Conservation (phyloP, 2,113 vertebrate genomes). For the Nibea coibor region DNA sequence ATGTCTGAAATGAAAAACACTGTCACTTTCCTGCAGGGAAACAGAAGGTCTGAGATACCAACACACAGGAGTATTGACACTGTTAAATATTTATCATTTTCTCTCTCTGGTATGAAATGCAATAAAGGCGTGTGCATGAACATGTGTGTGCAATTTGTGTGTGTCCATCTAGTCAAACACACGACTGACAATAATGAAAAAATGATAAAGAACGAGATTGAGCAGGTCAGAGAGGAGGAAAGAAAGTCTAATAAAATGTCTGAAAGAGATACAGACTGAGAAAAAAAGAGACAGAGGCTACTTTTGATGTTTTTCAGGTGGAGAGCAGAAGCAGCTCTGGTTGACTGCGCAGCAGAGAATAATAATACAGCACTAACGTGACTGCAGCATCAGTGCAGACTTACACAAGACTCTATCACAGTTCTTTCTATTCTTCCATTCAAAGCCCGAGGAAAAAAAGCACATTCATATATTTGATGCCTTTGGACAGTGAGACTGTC, state of each 20-base stretch:
- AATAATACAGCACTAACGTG: slow-evolving; percentile 11
- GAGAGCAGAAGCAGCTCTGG: slow-evolving; percentile 17
- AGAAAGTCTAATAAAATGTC: neutral
- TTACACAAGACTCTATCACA: slow-evolving; percentile 55
- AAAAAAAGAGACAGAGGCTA: neutral
- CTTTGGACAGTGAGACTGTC: neutral
- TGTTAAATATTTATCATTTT: slow-evolving; percentile 50
- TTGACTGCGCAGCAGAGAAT: slow-evolving; percentile 19
- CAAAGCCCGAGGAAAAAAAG: slow-evolving; percentile 25
- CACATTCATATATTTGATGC: slow-evolving; percentile 30
- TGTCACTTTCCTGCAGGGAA: slow-evolving; percentile 6
- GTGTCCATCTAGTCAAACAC: neutral
- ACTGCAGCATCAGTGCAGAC: slow-evolving; percentile 37
- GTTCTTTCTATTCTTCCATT: slow-evolving; percentile 33
- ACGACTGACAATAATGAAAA: neutral
- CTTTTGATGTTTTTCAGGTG: slow-evolving; percentile 19
- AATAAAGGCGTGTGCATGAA: slow-evolving; percentile 12
- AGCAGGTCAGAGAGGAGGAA: neutral
- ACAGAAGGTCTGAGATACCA: neutral
- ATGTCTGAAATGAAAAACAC: slow-evolving; percentile 29
- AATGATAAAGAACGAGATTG: neutral
- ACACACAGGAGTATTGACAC: slow-evolving; percentile 5
- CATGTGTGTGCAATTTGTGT: slow-evolving; percentile 3
- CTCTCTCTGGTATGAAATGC: slow-evolving; percentile 11
- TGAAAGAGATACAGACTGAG: slow-evolving; percentile 6